These are phyloP conservation scores for Cephalopterus ornatus DNA, from an alignment of 2,113 vertebrate species.

Conservation along the genomic window DNA sequence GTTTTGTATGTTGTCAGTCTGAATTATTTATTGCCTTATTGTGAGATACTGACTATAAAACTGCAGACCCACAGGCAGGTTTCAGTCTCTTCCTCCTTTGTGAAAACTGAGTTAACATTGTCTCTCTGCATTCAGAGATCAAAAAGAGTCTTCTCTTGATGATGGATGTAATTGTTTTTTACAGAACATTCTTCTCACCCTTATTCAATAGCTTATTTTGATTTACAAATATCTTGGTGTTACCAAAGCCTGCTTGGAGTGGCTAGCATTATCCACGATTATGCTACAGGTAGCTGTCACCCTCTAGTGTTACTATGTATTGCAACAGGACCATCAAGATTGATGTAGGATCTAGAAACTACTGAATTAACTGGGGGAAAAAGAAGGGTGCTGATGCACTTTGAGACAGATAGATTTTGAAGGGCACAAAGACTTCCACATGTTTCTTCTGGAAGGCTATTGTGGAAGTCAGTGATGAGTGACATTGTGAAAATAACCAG, in stretches of 20 bases:
- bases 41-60: neutral
- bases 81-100: neutral
- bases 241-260: neutral
- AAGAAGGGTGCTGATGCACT: neutral
- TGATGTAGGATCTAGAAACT: neutral
- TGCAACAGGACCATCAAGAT: neutral
- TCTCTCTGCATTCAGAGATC: neutral
- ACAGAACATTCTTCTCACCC: neutral
- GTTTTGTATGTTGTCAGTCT: neutral
- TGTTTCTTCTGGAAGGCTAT: neutral
- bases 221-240: neutral
- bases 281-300: neutral
- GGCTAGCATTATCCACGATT: neutral
- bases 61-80: neutral
- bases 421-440: neutral
- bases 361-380: neutral
- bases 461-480: neutral
- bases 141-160: neutral
- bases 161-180: neutral
- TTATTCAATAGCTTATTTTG: neutral
- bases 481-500: neutral
- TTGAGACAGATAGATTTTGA: neutral
- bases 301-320: neutral
- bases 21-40: neutral
- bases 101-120: neutral